A percentile compares a stretch with the other conserved stretches of the same genome.
Conservation (phyloP, 2,888 invertebrate species). For the Drosophila colorata region DNA sequence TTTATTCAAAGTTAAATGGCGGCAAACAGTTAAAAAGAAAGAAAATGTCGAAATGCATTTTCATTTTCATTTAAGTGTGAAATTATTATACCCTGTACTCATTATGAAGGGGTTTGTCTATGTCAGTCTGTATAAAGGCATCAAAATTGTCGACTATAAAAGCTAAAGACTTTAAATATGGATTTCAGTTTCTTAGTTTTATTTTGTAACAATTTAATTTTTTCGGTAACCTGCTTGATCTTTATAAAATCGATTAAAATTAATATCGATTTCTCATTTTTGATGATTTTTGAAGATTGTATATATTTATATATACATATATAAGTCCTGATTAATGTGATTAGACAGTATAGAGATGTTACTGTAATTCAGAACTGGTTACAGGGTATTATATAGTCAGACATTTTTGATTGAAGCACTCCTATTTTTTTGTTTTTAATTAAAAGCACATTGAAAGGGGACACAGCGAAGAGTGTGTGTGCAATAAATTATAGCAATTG, state of each 20-base stretch:
- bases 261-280: no score
- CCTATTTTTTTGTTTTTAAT: conserved; percentile 58
- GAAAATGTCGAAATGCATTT: conserved; percentile 60
- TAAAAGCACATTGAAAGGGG: conserved; percentile 66
- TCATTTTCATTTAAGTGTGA: conserved; percentile 62
- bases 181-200: no score
- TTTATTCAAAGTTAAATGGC: conserved; percentile 71
- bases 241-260: no score
- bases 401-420: not conserved
- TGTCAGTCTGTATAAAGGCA: no score
- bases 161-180: no score
- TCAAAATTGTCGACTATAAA: no score
- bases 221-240: no score
- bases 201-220: no score
- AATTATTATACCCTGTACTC: conserved; percentile 31
- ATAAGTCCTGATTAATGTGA: no score
- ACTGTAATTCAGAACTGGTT: not conserved
- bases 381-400: not conserved
- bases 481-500: conserved; percentile 72
- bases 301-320: no score
- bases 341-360: no score
- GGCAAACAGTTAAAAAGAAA: conserved; percentile 45
- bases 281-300: no score
- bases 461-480: conserved; percentile 1
- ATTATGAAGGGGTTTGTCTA: not conserved